phyloP scores from a whole-genome alignment of 2,113 vertebrate genomes.

The Chaetura pelagica region DNA sequence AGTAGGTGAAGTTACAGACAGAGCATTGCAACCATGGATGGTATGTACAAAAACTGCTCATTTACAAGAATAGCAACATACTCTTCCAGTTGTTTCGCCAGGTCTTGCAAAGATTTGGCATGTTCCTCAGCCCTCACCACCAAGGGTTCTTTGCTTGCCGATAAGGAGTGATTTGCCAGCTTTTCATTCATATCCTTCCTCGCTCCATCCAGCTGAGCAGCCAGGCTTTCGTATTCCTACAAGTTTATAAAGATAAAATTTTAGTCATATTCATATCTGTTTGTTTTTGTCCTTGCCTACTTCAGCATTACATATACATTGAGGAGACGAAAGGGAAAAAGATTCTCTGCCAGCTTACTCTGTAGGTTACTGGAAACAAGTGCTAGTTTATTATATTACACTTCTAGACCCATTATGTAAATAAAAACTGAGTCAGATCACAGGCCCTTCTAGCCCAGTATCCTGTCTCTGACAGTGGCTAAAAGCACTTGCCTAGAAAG shows the following conservation, averaged over 20 bases:
- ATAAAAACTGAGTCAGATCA: not conserved
- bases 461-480: not conserved
- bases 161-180: slow-evolving; percentile 80
- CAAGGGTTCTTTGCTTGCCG: slow-evolving; percentile 78
- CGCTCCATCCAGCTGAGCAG: slow-evolving; percentile 85
- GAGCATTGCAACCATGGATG: not conserved
- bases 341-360: not conserved
- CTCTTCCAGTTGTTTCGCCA: slow-evolving; percentile 88
- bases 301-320: not conserved
- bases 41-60: not conserved
- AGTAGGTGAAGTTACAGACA: not conserved
- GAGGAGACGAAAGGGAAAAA: not conserved
- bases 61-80: slow-evolving; percentile 65
- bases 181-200: slow-evolving; percentile 85
- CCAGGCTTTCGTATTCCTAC: slow-evolving; percentile 89
- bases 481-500: not conserved
- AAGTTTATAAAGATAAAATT: not conserved
- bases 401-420: not conserved
- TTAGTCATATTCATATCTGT: not conserved
- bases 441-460: not conserved
- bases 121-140: slow-evolving; percentile 88
- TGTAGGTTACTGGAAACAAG: not conserved
- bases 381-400: not conserved
- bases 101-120: slow-evolving; percentile 78
- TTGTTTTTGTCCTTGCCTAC: not conserved